phyloP scores from a whole-genome alignment of 2,888 invertebrate species.

The Amphimallon solstitiale region DNA sequence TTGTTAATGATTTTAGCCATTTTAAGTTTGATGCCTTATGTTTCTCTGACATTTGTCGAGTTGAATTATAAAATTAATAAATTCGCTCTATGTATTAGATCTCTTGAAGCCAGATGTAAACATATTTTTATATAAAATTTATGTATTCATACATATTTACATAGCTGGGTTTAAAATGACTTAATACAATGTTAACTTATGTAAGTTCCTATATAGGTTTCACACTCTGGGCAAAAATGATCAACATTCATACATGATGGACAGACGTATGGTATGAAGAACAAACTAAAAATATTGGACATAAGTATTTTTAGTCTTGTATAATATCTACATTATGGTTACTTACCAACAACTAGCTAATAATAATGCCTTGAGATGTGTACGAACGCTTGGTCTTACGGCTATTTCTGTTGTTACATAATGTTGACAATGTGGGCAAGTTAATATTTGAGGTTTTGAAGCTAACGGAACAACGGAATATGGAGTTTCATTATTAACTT shows the following conservation, averaged over 20 bases:
- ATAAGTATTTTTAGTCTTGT: background rate
- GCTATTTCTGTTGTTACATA: slow-evolving; percentile 61
- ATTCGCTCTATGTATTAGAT: no score
- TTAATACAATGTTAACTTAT: slow-evolving; percentile 41
- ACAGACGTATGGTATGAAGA: slow-evolving; percentile 48
- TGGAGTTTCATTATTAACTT: slow-evolving; percentile 40
- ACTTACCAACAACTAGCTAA: slow-evolving; percentile 63
- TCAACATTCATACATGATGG: slow-evolving; percentile 49
- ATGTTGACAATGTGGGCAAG: slow-evolving; percentile 64
- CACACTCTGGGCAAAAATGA: slow-evolving; percentile 50
- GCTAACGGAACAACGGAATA: slow-evolving; percentile 53
- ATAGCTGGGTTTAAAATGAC: background rate
- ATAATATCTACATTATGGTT: background rate
- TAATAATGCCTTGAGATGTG: slow-evolving; percentile 64
- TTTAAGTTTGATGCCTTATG: no score
- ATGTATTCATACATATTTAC: no score
- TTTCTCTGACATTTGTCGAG: no score
- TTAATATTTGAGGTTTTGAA: slow-evolving; percentile 58
- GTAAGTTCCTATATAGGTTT: slow-evolving; percentile 49
- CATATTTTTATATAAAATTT: no score
- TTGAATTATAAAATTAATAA: no score
- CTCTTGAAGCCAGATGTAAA: no score
- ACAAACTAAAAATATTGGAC: slow-evolving; percentile 43
- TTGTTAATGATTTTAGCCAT: no score
- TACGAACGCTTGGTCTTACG: slow-evolving; percentile 62